Evolutionary conservation across 64 coral and sea anemone genomes (phyloP), one percentile per base, ranked within the genome.

Genomic region (Actinia tenebrosa): DNA sequence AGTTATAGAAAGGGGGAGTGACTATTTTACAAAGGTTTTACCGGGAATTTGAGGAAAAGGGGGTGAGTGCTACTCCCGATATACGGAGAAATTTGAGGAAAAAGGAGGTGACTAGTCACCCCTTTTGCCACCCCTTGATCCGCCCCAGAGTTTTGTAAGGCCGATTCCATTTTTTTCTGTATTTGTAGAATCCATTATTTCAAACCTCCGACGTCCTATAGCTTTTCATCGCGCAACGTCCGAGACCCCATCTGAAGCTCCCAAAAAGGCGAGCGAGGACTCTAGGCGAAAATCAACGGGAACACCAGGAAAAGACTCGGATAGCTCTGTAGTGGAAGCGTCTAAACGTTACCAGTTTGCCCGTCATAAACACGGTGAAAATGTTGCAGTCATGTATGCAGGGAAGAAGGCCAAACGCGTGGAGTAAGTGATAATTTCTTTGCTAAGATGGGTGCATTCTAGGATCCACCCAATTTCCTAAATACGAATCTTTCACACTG

Each of bases 341-440:
- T 81, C 79, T 81, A 18, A 19, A 6, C 15, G 79, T 81, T 81
- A 81, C 50, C n/a, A 81, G 79, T 81, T 81, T 53, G 43, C 79
- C 16, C 42, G 53, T 18, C 81, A 89, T 45, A 84, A 44, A 16
- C 83, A 80, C 71, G 88, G 88, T 4, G 81, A 69, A 64, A 89
- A 89, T 45, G 83, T 77, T 37, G 79, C 88, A 54, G 80, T 89
- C 7, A 89, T 84, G 81, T 53, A 26, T 75, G 81, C 64, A 7
- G 88, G 88, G 1, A 89, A 89, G 53, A 84, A 84, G 18, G 88
- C 88, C 0, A 89, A 84, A 27, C 82, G 79, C 9, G 56, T 89
- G 1, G 64, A 89, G 88, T 89, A 84, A 84, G 88, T 45, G 68
- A 46, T 47, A 15, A 5, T 14, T 71, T 45, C 83, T 58, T 10